Percentiles rank a stretch among this genome's conserved stretches.
phyloP scores from a whole-genome alignment of 2,888 invertebrate species.

The Alviniconcha strummeri region DNA sequence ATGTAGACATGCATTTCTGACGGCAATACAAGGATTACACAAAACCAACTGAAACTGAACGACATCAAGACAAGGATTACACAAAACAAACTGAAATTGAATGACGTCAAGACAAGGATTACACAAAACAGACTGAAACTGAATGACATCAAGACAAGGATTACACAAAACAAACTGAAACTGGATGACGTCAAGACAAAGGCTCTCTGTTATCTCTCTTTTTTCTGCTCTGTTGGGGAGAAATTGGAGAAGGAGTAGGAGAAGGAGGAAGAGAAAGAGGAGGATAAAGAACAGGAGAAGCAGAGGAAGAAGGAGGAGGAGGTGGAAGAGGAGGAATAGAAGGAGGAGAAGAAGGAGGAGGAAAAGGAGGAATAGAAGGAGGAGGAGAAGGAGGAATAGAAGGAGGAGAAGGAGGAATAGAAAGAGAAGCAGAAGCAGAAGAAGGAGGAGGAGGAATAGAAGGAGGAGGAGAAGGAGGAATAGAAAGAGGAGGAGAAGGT shows the following conservation, averaged over 20 bases:
- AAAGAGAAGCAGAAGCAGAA: neutral
- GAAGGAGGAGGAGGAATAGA: neutral
- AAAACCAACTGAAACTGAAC: no score
- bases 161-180: no score
- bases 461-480: neutral
- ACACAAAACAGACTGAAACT: no score
- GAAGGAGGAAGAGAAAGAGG: constrained; percentile 13
- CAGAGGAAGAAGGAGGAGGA: neutral
- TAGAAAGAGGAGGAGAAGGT: neutral
- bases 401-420: constrained; percentile 20
- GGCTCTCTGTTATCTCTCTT: no score
- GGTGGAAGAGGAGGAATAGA: neutral
- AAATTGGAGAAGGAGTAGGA: neutral
- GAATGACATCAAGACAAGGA: no score
- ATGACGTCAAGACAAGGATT: no score
- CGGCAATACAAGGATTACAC: no score
- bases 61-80: no score
- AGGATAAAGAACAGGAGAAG: neutral
- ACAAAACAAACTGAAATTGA: no score
- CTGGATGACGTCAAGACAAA: no score
- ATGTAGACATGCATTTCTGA: no score
- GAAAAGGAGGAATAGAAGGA: neutral
- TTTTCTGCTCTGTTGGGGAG: neutral
- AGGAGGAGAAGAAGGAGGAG: neutral
- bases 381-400: constrained; percentile 13